These are phyloP conservation scores for Sciaenops ocellatus DNA, from an alignment of 2,797 vertebrate species.

Conservation along the genomic window DNA sequence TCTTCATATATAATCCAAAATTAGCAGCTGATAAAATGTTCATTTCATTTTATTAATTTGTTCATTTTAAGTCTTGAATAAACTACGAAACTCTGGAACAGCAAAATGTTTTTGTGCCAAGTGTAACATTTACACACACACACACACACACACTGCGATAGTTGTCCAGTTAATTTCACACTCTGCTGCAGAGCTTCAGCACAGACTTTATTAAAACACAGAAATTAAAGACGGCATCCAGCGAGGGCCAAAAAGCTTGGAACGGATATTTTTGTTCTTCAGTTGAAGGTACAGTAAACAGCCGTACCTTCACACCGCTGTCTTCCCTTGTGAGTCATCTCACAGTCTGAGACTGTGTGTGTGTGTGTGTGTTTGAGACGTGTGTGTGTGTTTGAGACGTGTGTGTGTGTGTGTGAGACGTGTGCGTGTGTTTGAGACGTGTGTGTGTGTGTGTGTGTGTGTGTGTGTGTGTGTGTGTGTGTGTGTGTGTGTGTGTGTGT, in stretches of 20 bases:
- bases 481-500: slow-evolving; percentile 3
- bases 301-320: slow-evolving; percentile 23
- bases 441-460: slow-evolving; percentile 14
- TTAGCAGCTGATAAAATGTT: not conserved
- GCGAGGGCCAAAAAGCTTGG: slow-evolving; percentile 30
- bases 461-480: slow-evolving; percentile 11
- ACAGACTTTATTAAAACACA: slow-evolving; percentile 52
- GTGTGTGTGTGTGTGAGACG: slow-evolving; percentile 13
- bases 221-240: slow-evolving; percentile 42
- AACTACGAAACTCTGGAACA: not conserved
- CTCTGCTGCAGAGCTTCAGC: slow-evolving; percentile 55
- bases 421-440: not conserved
- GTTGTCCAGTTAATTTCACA: slow-evolving; percentile 70
- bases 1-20: not conserved
- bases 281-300: slow-evolving; percentile 17
- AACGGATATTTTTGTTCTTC: slow-evolving; percentile 40
- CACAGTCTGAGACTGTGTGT: slow-evolving; percentile 20
- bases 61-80: not conserved
- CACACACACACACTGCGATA: slow-evolving; percentile 17
- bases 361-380: slow-evolving; percentile 1
- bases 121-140: slow-evolving; percentile 21
- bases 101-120: not conserved
- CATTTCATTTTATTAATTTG: not conserved
- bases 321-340: slow-evolving; percentile 35
- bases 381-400: slow-evolving; percentile 10